phyloP scores from a whole-genome alignment of 1,140 invertebrate genomes.

The Drosophila repleta region DNA sequence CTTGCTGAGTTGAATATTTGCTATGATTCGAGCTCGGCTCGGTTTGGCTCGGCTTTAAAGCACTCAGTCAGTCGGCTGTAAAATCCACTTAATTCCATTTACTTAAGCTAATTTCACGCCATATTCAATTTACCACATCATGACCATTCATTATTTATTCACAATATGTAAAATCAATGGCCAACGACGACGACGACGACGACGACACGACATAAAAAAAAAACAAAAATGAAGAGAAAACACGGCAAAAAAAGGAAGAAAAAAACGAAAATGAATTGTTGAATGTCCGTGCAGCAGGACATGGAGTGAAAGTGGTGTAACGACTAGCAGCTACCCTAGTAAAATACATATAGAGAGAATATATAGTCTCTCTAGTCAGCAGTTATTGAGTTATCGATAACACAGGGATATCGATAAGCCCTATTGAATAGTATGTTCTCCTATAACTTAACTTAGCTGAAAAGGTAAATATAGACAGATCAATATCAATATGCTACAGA shows the following conservation, averaged over 20 bases:
- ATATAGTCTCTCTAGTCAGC: too few species aligned
- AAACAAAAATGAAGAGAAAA: conserved; percentile 8
- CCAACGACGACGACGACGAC: conserved; percentile 17
- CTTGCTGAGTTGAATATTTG: conserved; percentile 4
- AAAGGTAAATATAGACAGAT: too few species aligned
- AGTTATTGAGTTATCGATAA: too few species aligned
- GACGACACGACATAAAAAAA: conserved; percentile 13
- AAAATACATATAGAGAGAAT: not conserved
- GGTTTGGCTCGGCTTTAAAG: conserved; percentile 3
- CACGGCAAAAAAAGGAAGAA: conserved; percentile 23
- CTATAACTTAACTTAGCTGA: too few species aligned
- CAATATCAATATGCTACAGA: too few species aligned
- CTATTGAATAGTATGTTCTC: too few species aligned
- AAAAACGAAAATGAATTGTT: conserved; percentile 65
- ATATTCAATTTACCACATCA: conserved; percentile 83
- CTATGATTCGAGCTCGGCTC: too few species aligned
- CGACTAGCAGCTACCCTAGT: conserved; percentile 1
- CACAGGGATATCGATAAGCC: too few species aligned
- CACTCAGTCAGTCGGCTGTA: conserved; percentile 62
- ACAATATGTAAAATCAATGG: conserved; percentile 82
- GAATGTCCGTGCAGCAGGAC: conserved; percentile 41
- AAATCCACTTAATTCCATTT: conserved; percentile 82
- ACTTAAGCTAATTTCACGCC: conserved; percentile 82
- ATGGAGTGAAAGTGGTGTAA: not conserved
- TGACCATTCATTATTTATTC: conserved; percentile 81